Base-by-base conservation (phyloP, 1,140 invertebrate genomes). In the Battus philenor region DNA sequence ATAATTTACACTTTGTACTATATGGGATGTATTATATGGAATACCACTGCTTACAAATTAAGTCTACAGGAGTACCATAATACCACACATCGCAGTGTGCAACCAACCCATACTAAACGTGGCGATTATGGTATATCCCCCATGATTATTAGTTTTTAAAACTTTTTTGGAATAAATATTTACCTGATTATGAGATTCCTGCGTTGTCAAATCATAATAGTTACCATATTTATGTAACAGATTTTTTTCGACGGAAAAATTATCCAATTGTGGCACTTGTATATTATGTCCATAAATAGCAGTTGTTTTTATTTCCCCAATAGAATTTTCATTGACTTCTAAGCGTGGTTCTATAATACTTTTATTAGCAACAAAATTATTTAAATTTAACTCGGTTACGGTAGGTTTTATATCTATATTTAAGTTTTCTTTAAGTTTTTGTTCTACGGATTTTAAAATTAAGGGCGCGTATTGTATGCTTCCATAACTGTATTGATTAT, bases 381-480 rank as follows among this genome's bases (percentile, higher is more conserved):
- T 36, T 5, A 36, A 10, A 22, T 17, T 20, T 20, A 36, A 36
- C 2, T 16, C 18, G 1, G 34, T 18, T n/a, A 39, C 20, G 5
- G 18, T 39, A 4, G 20, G 18, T 8, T 39, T 26, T 8, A 39
- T 22, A 9, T 7, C 24, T 26, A n/a, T 7, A 17, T 36, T 11
- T 26, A 26, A 8, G 22, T 26, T 22, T 26, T 39, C 34, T 39
- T 15, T 24, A 24, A 24, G 4, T 16, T 39, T 39, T 9, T 39
- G 9, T 8, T 39, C 34, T 4, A 27, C 36, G n/a, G 34, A n/a
- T 10, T 50, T 50, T 10, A 46, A 29, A 13, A 30, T 5, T 13
- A 54, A 39, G 7, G 54, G 54, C 16, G 48, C 59, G 8, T 52
- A 54, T 44, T 57, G 59, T 31, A 61, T n/a, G n/a, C n/a, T n/a